These are phyloP conservation scores for Watsonalla binaria DNA, from an alignment of 2,888 invertebrate species.

Conservation along the genomic window DNA sequence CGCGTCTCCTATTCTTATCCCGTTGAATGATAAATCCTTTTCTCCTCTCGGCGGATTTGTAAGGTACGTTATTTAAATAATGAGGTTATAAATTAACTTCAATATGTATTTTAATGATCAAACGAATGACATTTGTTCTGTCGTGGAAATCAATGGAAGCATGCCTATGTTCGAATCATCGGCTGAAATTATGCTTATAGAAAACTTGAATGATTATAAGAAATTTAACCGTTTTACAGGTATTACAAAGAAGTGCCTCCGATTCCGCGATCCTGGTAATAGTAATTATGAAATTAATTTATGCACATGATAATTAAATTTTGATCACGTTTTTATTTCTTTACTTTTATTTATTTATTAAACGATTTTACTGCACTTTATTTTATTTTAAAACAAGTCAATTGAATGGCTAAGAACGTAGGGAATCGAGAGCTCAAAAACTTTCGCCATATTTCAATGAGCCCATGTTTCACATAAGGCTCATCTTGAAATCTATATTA, in stretches of 20 bases:
- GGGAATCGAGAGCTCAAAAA: background rate
- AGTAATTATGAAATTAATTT: background rate
- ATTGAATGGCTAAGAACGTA: conserved; percentile 13
- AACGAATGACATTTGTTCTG: background rate
- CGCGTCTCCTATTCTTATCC: conserved; percentile 46
- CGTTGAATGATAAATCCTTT: conserved; percentile 60
- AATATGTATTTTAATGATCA: too few relatives aligned
- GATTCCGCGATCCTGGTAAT: conserved; percentile 57
- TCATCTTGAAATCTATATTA: too few relatives aligned
- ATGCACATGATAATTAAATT: too few relatives aligned
- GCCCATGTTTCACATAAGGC: too few relatives aligned
- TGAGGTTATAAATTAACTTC: too few relatives aligned
- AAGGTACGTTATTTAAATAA: conserved; percentile 35
- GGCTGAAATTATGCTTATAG: too few relatives aligned
- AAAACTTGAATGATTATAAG: too few relatives aligned
- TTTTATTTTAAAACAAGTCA: background rate
- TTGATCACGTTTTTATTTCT: too few relatives aligned
- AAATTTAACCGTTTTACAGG: conserved; percentile 27
- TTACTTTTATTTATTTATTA: background rate
- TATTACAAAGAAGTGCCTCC: conserved; percentile 72
- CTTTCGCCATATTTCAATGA: too few relatives aligned
- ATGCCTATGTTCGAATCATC: too few relatives aligned
- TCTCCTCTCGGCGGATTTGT: conserved; percentile 66
- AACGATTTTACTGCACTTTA: background rate
- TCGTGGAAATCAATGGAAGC: conserved; percentile 12